Conservation (phyloP, 53 echinoderm and acorn worm genomes). For the Astropecten irregularis region DNA sequence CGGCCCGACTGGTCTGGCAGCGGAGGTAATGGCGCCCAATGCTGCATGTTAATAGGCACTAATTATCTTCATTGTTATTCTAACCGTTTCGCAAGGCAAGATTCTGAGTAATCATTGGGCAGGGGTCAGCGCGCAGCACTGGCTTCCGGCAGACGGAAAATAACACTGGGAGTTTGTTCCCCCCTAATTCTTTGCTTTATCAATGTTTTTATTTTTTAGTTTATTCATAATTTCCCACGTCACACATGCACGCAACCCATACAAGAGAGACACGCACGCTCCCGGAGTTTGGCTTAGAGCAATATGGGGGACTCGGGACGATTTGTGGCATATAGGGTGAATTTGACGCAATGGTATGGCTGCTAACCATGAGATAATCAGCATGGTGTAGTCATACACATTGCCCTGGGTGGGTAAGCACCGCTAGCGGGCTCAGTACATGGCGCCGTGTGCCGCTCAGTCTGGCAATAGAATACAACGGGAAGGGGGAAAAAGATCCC, state of each 20-base stretch:
- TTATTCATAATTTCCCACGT: slow-evolving; percentile 30
- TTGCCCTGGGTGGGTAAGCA: slow-evolving; percentile 21
- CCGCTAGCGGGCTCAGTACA: slow-evolving; percentile 38
- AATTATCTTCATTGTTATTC: slow-evolving; percentile 83
- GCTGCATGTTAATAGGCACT: slow-evolving; percentile 93
- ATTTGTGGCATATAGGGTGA: slow-evolving; percentile 1
- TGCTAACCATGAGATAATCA: slow-evolving; percentile 33
- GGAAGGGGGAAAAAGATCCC: slow-evolving; percentile 10
- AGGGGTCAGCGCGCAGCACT: slow-evolving; percentile 40
- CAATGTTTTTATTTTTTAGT: slow-evolving; percentile 25
- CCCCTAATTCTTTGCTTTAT: no score
- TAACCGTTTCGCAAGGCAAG: slow-evolving; percentile 28
- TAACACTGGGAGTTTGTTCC: slow-evolving; percentile 34
- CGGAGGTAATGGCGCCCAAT: slow-evolving; percentile 43
- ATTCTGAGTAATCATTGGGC: neutral
- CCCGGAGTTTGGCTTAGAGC: slow-evolving; percentile 40
- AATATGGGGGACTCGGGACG: neutral
- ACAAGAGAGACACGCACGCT: no score
- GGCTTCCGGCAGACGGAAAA: slow-evolving; percentile 41
- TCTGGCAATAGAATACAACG: slow-evolving; percentile 22
- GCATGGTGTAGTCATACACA: slow-evolving; percentile 39
- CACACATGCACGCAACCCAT: no score
- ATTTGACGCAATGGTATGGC: slow-evolving; percentile 24
- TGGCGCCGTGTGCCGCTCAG: slow-evolving; percentile 12
- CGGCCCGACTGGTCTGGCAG: slow-evolving; percentile 21